Percentiles rank a stretch among this genome's conserved stretches.
phyloP scores from a whole-genome alignment of 2,888 invertebrate species.

The Cerastis rubricosa region DNA sequence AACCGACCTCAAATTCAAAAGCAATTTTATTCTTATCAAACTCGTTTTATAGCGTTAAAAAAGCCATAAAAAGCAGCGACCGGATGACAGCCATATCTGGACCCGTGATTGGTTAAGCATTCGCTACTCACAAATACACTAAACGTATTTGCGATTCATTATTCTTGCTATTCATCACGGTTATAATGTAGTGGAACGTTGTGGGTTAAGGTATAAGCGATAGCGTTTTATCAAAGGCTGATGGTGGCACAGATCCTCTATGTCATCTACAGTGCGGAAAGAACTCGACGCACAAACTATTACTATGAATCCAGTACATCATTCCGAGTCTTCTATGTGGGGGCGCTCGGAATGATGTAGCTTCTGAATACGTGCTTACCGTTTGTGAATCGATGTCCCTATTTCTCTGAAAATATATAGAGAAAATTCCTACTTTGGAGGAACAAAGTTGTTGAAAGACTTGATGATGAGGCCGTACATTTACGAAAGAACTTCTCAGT shows the following conservation, averaged over 20 bases:
- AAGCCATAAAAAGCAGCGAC: constrained; percentile 36
- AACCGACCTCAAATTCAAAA: constrained; percentile 10
- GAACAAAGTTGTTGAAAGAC: not conserved
- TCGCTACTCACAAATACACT: constrained; percentile 72
- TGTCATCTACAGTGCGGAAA: not conserved
- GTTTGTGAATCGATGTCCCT: too few species aligned
- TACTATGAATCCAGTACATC: too few species aligned
- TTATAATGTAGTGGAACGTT: constrained; percentile 64
- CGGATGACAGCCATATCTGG: constrained; percentile 56
- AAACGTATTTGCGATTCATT: constrained; percentile 77
- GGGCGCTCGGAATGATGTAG: too few species aligned
- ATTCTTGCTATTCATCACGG: constrained; percentile 77
- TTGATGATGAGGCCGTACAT: not conserved
- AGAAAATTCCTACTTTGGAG: too few species aligned
- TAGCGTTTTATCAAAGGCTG: constrained; percentile 10
- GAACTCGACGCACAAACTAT: too few species aligned
- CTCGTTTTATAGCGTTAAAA: constrained; percentile 35
- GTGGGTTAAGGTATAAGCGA: constrained; percentile 44
- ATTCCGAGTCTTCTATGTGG: too few species aligned
- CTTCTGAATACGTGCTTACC: too few species aligned
- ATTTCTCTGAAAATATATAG: not conserved
- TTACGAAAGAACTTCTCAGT: not conserved
- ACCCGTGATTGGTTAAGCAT: constrained; percentile 70
- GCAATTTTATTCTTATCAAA: constrained; percentile 47
- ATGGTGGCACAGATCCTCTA: not conserved